Conservation (phyloP, 2,113 vertebrate species). For the Balaenoptera acutorostrata region DNA sequence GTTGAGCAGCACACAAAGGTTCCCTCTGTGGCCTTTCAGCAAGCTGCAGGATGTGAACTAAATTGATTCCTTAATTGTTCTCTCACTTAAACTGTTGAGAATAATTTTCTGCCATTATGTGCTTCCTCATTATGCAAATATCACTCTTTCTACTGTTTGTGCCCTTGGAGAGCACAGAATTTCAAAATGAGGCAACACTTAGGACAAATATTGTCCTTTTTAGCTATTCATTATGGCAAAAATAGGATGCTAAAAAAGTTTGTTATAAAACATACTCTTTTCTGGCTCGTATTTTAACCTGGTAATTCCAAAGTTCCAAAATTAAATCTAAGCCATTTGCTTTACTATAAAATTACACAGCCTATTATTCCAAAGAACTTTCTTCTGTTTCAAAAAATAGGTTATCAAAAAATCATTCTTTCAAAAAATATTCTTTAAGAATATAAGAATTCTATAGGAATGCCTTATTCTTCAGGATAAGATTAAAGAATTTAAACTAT, state of each 20-base stretch:
- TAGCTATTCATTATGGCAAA: neutral
- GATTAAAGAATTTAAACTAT: neutral
- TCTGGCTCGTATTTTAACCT: neutral
- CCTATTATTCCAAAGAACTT: neutral
- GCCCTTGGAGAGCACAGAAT: neutral
- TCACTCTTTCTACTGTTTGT: neutral
- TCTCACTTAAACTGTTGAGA: constrained; percentile 45
- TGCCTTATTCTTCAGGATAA: neutral
- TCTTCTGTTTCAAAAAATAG: neutral
- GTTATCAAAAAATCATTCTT: neutral
- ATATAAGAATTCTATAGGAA: neutral
- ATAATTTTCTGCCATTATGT: constrained; percentile 70
- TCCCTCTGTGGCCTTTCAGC: constrained; percentile 42
- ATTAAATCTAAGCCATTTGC: neutral
- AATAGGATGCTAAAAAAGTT: neutral
- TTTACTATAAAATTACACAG: neutral
- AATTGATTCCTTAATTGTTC: constrained; percentile 61
- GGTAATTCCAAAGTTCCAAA: constrained; percentile 10
- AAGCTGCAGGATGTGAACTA: constrained; percentile 37
- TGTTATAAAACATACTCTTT: neutral
- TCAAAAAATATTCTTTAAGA: neutral
- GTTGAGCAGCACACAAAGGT: neutral
- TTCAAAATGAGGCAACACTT: constrained; percentile 16
- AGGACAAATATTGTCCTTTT: constrained; percentile 19
- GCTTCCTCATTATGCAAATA: constrained; percentile 72